A percentile compares a stretch with the other conserved stretches of the same genome.
Evolutionary conservation across 2,113 vertebrate species (phyloP).

Genomic region (Bubo bubo): DNA sequence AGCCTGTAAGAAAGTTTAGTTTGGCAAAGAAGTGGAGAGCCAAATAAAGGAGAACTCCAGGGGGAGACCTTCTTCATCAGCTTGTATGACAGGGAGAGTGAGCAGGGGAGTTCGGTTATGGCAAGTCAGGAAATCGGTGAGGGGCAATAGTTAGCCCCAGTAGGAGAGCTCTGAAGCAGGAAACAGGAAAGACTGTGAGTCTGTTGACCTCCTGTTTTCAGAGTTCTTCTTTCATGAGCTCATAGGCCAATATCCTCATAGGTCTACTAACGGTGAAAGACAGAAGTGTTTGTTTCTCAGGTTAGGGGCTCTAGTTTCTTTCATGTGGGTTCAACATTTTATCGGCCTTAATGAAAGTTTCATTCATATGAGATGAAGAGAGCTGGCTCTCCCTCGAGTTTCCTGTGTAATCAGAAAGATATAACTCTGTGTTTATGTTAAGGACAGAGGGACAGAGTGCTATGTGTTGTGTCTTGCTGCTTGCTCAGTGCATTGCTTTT

Average conservation of each 20-base stretch:
- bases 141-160: neutral
- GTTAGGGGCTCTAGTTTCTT: neutral
- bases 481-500: neutral
- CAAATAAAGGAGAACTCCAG: neutral
- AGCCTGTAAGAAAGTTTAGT: slow-evolving; percentile 21
- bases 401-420: neutral
- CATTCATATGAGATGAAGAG: neutral
- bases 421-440: neutral
- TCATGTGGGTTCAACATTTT: slow-evolving; percentile 9
- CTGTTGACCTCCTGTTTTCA: slow-evolving; percentile 18
- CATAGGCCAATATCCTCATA: slow-evolving; percentile 17
- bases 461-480: neutral
- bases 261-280: slow-evolving; percentile 2
- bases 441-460: neutral
- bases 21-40: slow-evolving; percentile 1
- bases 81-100: neutral
- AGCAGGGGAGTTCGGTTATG: neutral
- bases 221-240: slow-evolving; percentile 51
- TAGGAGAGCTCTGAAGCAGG: slow-evolving; percentile 12
- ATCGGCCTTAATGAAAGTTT: neutral
- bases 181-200: slow-evolving; percentile 36
- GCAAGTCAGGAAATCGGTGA: neutral
- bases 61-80: neutral
- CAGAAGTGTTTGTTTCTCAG: slow-evolving; percentile 16
- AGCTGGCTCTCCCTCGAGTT: neutral